Base-by-base conservation (phyloP, 1,140 invertebrate genomes). In the Heterodera carotae region DNA sequence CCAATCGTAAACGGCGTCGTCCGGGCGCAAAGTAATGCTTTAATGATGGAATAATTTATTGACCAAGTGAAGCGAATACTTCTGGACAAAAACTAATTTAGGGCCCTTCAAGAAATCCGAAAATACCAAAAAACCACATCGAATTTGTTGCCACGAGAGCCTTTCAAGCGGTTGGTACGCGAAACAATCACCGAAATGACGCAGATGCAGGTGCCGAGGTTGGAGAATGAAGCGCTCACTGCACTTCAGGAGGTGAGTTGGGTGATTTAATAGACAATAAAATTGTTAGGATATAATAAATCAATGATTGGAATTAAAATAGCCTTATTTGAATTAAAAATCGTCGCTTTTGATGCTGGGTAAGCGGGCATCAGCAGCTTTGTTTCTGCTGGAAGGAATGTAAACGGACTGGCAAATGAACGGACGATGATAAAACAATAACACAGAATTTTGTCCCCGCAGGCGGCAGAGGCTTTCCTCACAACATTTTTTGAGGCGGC, bases 391-490 rank as follows among this genome's bases (percentile, higher is more conserved):
- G n/a, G n/a, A n/a, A n/a, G n/a, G n/a, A n/a, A n/a, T n/a, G n/a
- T n/a, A n/a, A n/a, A n/a, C n/a, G n/a, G n/a, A n/a, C n/a, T n/a
- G n/a, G n/a, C n/a, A n/a, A n/a, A n/a, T n/a, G n/a, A n/a, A n/a
- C n/a, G n/a, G n/a, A n/a, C n/a, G n/a, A n/a, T n/a, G n/a, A n/a
- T n/a, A 15, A 25, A 18, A 6, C 15, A 29, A 75, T 74, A 59
- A 2, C 27, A 12, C 22, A 43, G 39, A 8, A 8, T 43, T 12
- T 43, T 43, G 39, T 8, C 2, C 71, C 82, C 59, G 27, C 48
- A 81, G 80, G 81, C 80, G 33, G 59, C 80, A 22, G 80, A 81
- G 33, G 76, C 80, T 8, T 82, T 82, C 31, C 31, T 81, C 18
- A 39, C 70, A 2, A 73, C 36, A 53, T 39, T 81, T 12, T 82